These are phyloP conservation scores for Tinamus major DNA, from an alignment of 2,797 vertebrate species.

Conservation along the genomic window DNA sequence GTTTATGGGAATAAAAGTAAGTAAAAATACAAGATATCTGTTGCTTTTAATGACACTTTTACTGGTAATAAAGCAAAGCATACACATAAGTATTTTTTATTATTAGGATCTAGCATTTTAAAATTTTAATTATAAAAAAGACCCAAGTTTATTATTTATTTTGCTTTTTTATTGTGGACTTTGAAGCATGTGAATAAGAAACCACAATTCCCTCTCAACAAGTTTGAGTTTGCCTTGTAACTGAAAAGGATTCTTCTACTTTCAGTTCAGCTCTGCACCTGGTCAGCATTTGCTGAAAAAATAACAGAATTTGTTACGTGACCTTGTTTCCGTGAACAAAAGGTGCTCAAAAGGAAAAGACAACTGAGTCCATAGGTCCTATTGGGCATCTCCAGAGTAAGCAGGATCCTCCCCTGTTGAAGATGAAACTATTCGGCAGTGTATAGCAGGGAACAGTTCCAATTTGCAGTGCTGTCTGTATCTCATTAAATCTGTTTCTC, in stretches of 20 bases:
- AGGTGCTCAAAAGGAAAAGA: not conserved
- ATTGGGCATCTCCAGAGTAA: not conserved
- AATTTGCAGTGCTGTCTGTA: not conserved
- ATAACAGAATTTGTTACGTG: not conserved
- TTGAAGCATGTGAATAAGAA: not conserved
- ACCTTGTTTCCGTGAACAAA: not conserved
- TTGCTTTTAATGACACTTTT: not conserved
- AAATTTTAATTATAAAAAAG: not conserved
- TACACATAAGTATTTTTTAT: not conserved
- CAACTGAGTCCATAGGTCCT: no score
- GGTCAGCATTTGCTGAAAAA: no score
- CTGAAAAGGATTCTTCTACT: not conserved
- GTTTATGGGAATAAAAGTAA: not conserved
- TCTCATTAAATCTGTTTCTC: not conserved
- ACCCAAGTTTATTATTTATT: no score
- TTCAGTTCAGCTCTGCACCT: not conserved
- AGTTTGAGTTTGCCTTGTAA: not conserved
- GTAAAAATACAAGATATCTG: not conserved
- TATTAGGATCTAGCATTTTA: not conserved
- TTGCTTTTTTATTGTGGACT: not conserved
- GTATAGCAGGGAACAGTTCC: not conserved
- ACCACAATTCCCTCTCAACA: not conserved
- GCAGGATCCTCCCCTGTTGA: not conserved
- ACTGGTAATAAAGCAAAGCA: not conserved
- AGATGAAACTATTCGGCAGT: not conserved